Evolutionary conservation across 2,888 invertebrate genomes (phyloP), one percentile per base, ranked within the genome.

Genomic region (Watsonalla cultraria): DNA sequence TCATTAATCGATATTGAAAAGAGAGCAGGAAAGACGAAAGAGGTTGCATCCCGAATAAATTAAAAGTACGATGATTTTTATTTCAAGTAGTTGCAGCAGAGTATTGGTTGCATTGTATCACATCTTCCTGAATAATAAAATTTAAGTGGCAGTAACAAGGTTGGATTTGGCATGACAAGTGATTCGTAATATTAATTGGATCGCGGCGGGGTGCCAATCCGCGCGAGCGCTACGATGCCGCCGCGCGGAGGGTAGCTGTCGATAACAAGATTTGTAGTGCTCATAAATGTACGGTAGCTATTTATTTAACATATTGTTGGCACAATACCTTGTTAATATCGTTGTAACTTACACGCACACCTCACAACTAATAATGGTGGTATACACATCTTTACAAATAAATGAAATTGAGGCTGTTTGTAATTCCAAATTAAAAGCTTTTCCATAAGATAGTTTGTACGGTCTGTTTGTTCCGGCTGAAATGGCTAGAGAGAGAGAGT

Each of bases 281-380:
- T 59, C 57, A 65, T 55, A 61, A 60, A 33, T 37, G 51, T 24
- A 53, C 34, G 39, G 7, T n/a, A 37, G 34, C 35, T 37, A 35
- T 35, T 35, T 46, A 24, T 24, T 8, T 6, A 13, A 24, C 24
- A 24, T 11, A 46, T 46, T 24, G 24, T 24, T 46, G 24, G 46
- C 33, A 9, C 8, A 9, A 9, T 24, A 46, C 8, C 24, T 46
- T 42, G 42, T 11, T 8, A 42, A 11, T 42, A 11, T 7, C 7
- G 37, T 37, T 37, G 9, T 37, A 37, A 9, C 37, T 37, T 37
- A 8, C 14, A 50, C 9, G 42, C 14, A 59, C 85, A 95, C 93
- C 80, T 93, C 94, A 80, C 97, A 97, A 66, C 94, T 93, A 57
- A 92, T 92, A 80, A 96, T 93, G 65, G 94, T 92, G 65, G 93